These are phyloP conservation scores for Myiopsitta monachus DNA, from an alignment of 2,113 vertebrate genomes.

Conservation along the genomic window DNA sequence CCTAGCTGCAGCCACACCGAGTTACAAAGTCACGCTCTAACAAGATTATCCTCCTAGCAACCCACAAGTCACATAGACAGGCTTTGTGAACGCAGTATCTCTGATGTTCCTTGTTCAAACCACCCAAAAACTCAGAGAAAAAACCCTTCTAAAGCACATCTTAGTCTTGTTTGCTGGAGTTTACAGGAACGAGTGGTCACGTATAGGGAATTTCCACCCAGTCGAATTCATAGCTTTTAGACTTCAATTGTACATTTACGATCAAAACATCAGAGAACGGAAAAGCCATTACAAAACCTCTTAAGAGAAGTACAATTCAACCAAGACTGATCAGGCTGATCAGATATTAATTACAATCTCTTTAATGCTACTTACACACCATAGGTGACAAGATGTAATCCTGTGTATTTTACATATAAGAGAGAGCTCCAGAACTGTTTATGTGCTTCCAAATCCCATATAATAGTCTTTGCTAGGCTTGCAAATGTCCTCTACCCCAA, in stretches of 20 bases:
- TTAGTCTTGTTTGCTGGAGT: neutral
- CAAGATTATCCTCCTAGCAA: neutral
- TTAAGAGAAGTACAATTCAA: neutral
- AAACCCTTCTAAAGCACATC: neutral
- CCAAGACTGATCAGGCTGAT: neutral
- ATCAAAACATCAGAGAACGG: neutral
- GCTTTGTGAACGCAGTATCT: neutral
- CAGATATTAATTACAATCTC: neutral
- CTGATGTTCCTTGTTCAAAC: neutral
- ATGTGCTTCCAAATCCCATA: neutral
- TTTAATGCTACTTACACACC: neutral
- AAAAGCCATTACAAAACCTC: neutral
- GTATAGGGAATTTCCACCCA: constrained; percentile 51
- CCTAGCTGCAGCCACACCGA: rapidly evolving
- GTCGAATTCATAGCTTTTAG: neutral
- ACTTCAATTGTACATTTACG: neutral
- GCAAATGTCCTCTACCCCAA: neutral
- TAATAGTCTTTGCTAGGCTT: neutral
- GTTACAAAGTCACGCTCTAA: neutral
- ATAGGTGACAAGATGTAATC: neutral
- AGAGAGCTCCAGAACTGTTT: neutral
- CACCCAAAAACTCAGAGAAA: neutral
- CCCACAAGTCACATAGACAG: rapidly evolving
- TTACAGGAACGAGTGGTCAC: constrained; percentile 53
- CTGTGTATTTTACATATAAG: neutral